Evolutionary conservation across 2,113 vertebrate genomes (phyloP).

Genomic region (Mustela lutreola): DNA sequence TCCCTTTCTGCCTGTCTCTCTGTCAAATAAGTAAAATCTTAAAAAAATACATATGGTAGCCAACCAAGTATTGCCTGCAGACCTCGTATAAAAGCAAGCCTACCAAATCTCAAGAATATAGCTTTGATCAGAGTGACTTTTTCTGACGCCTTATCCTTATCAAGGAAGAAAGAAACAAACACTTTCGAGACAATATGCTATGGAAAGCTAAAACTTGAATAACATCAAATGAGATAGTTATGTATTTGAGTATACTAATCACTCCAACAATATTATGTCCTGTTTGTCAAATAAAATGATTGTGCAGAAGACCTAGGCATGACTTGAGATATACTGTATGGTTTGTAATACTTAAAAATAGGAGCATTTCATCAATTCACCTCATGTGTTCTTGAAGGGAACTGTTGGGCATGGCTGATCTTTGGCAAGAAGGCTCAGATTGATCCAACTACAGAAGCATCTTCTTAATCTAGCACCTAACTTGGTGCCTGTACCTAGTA

Average conservation of each 20-base stretch:
- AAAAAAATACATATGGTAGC: accelerated
- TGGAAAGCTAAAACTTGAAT: neutral
- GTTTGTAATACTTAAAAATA: neutral
- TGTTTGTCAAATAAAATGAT: neutral
- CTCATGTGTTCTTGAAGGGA: neutral
- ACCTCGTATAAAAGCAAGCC: neutral
- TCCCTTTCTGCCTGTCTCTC: too few species aligned
- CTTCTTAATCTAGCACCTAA: neutral
- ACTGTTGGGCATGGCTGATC: neutral
- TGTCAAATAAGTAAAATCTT: too few species aligned
- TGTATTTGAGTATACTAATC: neutral
- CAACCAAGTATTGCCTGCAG: neutral
- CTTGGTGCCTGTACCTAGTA: neutral
- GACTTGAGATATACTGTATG: neutral
- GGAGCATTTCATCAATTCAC: neutral
- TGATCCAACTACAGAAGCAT: neutral
- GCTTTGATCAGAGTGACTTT: neutral
- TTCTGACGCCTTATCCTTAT: accelerated
- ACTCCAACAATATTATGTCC: neutral
- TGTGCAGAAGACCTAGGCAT: neutral
- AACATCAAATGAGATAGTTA: neutral
- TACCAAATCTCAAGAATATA: neutral
- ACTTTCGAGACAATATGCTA: neutral
- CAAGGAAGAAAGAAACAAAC: neutral
- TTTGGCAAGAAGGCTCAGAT: neutral